Conservation (phyloP, 2,797 vertebrate genomes). For the Orientallactaga sibirica region DNA sequence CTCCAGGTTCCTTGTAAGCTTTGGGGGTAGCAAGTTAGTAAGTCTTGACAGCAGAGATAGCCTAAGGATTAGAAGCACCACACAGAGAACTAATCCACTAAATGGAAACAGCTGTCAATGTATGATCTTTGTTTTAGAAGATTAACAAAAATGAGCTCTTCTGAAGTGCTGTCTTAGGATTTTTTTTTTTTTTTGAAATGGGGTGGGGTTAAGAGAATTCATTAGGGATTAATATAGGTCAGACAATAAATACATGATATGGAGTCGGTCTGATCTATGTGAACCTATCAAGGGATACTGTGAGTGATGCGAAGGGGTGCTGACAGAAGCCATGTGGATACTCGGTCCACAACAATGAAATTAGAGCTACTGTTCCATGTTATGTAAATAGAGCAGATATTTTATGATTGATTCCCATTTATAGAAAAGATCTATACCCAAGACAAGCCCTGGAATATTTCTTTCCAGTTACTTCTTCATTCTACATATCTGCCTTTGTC, state of each 20-base stretch:
- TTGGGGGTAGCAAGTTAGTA: neutral
- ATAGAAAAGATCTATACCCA: neutral
- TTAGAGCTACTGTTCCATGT: neutral
- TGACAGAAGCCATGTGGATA: neutral
- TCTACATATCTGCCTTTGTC: neutral
- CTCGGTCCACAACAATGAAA: neutral
- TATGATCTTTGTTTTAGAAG: neutral
- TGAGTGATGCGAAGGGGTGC: neutral
- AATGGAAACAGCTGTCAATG: neutral
- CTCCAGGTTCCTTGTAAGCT: too few relatives aligned
- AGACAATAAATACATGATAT: neutral
- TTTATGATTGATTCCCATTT: neutral
- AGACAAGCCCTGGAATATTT: neutral
- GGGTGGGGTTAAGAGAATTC: neutral
- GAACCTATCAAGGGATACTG: neutral
- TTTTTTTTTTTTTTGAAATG: neutral
- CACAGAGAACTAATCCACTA: neutral
- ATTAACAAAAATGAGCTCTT: constrained; percentile 23
- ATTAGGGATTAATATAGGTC: neutral
- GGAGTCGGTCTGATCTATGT: neutral
- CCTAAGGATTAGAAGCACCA: neutral
- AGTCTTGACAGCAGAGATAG: neutral
- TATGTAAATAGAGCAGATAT: neutral
- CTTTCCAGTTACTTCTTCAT: neutral
- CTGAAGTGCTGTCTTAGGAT: neutral